These are phyloP conservation scores for Pogonophryne albipinna DNA, from an alignment of 2,797 vertebrate species.

Conservation along the genomic window DNA sequence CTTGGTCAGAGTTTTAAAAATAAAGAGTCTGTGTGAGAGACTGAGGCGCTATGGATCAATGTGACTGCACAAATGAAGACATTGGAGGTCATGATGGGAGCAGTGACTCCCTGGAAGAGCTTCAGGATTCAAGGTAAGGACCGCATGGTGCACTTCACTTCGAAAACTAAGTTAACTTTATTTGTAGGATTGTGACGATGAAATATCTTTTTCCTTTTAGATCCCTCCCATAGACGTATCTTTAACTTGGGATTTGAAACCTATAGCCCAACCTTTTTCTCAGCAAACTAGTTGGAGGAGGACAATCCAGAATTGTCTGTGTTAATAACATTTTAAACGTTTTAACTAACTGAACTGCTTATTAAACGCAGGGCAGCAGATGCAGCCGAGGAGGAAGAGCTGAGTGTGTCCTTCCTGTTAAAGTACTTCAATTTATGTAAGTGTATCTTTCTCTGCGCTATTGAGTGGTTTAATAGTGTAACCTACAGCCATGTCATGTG, in stretches of 20 bases:
- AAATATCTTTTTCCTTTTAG: background rate
- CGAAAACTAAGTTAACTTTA: accelerated
- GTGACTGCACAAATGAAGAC: slow-evolving; percentile 6
- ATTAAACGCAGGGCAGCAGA: slow-evolving; percentile 47
- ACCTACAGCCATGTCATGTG: background rate
- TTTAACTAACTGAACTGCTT: slow-evolving; percentile 4
- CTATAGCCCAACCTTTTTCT: slow-evolving; percentile 34
- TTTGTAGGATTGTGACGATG: background rate
- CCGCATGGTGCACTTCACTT: too few relatives aligned
- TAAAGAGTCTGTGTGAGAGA: background rate
- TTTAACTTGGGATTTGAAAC: slow-evolving; percentile 57
- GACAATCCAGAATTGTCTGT: slow-evolving; percentile 6
- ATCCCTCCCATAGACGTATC: slow-evolving; percentile 66
- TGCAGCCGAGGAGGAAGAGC: slow-evolving; percentile 39
- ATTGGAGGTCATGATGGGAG: background rate
- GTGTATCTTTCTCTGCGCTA: slow-evolving; percentile 34
- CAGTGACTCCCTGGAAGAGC: background rate
- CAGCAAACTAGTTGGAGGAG: slow-evolving; percentile 14
- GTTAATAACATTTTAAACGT: too few relatives aligned
- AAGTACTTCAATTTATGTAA: slow-evolving; percentile 80
- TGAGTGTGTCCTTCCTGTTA: slow-evolving; percentile 65
- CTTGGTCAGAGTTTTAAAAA: background rate
- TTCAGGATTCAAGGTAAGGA: slow-evolving; percentile 55
- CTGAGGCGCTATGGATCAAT: slow-evolving; percentile 35
- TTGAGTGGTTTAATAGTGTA: background rate